phyloP scores from a whole-genome alignment of 2,888 invertebrate species.

The Anagyrus pseudococci region DNA sequence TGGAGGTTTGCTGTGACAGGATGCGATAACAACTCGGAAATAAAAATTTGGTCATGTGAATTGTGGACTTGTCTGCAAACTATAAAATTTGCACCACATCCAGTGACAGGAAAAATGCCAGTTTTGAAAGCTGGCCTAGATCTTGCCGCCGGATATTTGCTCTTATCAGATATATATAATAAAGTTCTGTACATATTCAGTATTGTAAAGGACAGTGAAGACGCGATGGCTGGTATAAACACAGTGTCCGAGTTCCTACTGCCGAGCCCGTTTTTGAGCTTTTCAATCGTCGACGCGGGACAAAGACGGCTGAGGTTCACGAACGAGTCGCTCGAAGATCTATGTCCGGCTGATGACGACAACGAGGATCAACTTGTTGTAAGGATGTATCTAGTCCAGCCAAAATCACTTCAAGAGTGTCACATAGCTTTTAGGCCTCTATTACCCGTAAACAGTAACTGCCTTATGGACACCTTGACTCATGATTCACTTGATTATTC shows the following conservation, averaged over 20 bases:
- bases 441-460: conserved; percentile 45
- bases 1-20: conserved; percentile 97
- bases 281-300: conserved; percentile 84
- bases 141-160: conserved; percentile 82
- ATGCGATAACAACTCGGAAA: conserved; percentile 84
- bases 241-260: conserved; percentile 86
- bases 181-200: conserved; percentile 85
- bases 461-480: conserved; percentile 52
- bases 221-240: conserved; percentile 72
- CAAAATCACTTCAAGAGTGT: conserved; percentile 87
- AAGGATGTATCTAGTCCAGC: conserved; percentile 81
- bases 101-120: conserved; percentile 58
- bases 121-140: conserved; percentile 83
- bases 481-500: conserved; percentile 55
- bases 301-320: conserved; percentile 55
- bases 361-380: conserved; percentile 65
- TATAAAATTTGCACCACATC: conserved; percentile 71
- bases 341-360: conserved; percentile 65
- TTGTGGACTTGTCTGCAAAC: conserved; percentile 94
- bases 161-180: conserved; percentile 87
- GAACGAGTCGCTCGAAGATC: conserved; percentile 64
- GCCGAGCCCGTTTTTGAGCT: conserved; percentile 87
- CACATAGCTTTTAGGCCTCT: conserved; percentile 70
- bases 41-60: conserved; percentile 95
- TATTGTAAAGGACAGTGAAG: conserved; percentile 68